Conservation (phyloP, 1,140 invertebrate species). For the Tetramorium simillimum region DNA sequence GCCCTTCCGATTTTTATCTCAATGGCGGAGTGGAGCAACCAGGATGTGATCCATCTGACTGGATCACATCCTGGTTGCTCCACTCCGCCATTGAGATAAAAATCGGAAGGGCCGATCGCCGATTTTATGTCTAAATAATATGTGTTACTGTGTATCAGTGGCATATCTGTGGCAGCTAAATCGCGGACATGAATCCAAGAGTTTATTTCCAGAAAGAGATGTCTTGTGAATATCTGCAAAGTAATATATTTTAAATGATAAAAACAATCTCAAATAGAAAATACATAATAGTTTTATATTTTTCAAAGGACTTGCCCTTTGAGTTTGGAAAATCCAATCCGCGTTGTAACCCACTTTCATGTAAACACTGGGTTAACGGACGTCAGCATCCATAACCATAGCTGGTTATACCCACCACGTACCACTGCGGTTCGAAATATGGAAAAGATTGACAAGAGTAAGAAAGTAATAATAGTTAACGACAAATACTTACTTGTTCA, state of each 20-base stretch:
- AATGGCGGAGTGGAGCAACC: no score
- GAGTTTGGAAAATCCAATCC: conserved; percentile 90
- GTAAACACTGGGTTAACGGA: conserved; percentile 92
- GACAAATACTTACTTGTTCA: conserved; percentile 63
- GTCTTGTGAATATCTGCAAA: conserved; percentile 1
- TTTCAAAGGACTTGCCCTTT: conserved; percentile 35
- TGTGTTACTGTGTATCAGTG: no score
- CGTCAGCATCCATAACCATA: conserved; percentile 93
- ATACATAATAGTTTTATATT: background rate
- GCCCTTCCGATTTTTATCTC: no score
- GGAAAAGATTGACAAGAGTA: no score
- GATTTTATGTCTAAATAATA: no score
- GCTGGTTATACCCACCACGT: conserved; percentile 91
- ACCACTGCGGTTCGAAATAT: conserved; percentile 88
- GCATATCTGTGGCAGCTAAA: conserved; percentile 89
- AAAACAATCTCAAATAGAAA: background rate
- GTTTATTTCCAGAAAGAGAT: conserved; percentile 67
- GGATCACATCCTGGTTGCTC: no score
- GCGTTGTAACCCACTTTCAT: conserved; percentile 91
- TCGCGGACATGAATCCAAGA: conserved; percentile 89
- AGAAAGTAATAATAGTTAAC: no score
- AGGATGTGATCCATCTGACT: no score
- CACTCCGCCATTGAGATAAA: no score
- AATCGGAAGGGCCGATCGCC: no score
- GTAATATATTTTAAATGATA: background rate